These are phyloP conservation scores for Cryptotis parvus DNA, from an alignment of 2,113 vertebrate species.

Conservation along the genomic window DNA sequence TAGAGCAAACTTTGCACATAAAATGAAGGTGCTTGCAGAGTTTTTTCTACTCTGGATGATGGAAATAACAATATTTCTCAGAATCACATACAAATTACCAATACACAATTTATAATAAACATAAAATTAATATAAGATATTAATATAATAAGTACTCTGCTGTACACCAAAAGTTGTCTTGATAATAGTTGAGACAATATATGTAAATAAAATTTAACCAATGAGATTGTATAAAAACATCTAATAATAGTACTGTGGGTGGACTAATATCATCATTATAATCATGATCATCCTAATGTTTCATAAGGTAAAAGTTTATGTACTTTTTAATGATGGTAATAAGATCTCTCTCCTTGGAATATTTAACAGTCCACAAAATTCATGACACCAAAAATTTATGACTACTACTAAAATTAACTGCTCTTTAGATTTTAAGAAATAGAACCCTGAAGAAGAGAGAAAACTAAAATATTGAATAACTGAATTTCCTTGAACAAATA, in stretches of 20 bases:
- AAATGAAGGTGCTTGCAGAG: not conserved
- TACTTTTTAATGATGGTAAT: not conserved
- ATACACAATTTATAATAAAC: too few species aligned
- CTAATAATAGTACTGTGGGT: not conserved
- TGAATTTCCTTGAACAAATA: not conserved
- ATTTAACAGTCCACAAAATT: not conserved
- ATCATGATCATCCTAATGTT: not conserved
- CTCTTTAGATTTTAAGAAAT: not conserved
- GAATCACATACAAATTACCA: not conserved
- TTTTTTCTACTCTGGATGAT: not conserved
- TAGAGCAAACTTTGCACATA: not conserved
- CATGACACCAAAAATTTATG: not conserved
- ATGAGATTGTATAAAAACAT: not conserved
- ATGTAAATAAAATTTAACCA: slow-evolving; percentile 32
- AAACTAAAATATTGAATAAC: not conserved
- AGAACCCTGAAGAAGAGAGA: not conserved
- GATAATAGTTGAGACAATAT: not conserved
- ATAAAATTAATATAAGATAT: too few species aligned
- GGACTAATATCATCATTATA: not conserved
- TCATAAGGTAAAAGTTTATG: not conserved
- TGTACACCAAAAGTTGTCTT: not conserved
- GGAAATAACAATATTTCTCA: not conserved
- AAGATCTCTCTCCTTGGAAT: not conserved
- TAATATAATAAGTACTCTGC: not conserved
- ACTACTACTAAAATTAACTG: not conserved